Conservation (phyloP, 2,113 vertebrate genomes). For the Otolemur garnettii region DNA sequence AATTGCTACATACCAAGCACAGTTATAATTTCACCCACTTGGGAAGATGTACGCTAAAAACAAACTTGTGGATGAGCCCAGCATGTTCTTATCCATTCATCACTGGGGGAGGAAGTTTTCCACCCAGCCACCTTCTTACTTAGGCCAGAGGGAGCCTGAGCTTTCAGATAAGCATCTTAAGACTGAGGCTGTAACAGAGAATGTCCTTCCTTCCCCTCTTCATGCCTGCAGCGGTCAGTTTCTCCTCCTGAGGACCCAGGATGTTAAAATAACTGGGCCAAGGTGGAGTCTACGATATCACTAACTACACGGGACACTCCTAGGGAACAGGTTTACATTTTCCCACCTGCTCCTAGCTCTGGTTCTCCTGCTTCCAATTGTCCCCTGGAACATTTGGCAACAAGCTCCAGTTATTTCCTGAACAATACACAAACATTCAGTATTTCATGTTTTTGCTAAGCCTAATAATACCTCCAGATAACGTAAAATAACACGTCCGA, state of each 20-base stretch:
- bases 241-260: neutral
- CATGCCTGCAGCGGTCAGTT: neutral
- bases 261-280: neutral
- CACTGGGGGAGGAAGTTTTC: constrained; percentile 32
- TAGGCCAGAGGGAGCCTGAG: neutral
- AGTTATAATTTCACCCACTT: neutral
- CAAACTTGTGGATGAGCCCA: neutral
- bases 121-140: neutral
- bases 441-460: constrained; percentile 4
- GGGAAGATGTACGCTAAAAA: neutral
- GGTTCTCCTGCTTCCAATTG: neutral
- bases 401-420: neutral
- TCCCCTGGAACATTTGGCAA: neutral
- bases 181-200: neutral
- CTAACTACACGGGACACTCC: neutral
- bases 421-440: neutral
- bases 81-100: neutral
- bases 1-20: neutral
- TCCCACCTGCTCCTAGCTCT: neutral
- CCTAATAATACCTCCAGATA: neutral
- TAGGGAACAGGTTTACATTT: neutral
- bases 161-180: neutral
- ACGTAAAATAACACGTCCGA: neutral
- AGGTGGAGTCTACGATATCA: neutral
- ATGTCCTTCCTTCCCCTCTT: neutral